phyloP scores from a whole-genome alignment of 2,113 vertebrate genomes.

The Equus quagga region DNA sequence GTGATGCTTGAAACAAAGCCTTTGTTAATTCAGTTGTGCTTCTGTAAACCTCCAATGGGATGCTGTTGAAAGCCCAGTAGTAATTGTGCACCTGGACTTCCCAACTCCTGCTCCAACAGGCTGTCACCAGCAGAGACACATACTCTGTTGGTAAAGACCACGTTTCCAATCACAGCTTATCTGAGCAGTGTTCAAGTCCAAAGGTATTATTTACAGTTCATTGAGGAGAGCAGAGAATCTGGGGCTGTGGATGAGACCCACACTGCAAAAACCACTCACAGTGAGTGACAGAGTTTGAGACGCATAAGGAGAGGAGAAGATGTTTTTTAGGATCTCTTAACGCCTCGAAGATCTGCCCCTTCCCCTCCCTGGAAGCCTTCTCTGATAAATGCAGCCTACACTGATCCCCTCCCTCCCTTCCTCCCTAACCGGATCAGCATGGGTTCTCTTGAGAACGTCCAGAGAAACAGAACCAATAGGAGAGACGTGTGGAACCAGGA shows the following conservation, averaged over 20 bases:
- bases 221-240: slow-evolving; percentile 69
- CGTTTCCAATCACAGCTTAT: slow-evolving; percentile 77
- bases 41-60: neutral
- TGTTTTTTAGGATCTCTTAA: neutral
- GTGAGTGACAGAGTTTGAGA: neutral
- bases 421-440: neutral
- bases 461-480: neutral
- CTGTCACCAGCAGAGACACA: slow-evolving; percentile 81
- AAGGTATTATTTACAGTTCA: slow-evolving; percentile 83
- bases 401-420: neutral
- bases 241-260: slow-evolving; percentile 60
- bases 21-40: neutral
- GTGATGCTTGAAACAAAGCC: neutral
- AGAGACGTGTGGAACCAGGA: neutral
- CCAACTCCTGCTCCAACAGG: slow-evolving; percentile 73
- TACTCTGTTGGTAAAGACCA: slow-evolving; percentile 73
- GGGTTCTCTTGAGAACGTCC: neutral
- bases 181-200: slow-evolving; percentile 82
- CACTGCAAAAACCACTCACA: neutral
- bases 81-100: slow-evolving; percentile 75
- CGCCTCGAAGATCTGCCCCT: neutral
- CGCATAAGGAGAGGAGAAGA: neutral
- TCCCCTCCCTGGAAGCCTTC: neutral
- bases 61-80: neutral
- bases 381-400: neutral